phyloP scores from a whole-genome alignment of 2,797 vertebrate genomes.

The Calcarius lapponicus region DNA sequence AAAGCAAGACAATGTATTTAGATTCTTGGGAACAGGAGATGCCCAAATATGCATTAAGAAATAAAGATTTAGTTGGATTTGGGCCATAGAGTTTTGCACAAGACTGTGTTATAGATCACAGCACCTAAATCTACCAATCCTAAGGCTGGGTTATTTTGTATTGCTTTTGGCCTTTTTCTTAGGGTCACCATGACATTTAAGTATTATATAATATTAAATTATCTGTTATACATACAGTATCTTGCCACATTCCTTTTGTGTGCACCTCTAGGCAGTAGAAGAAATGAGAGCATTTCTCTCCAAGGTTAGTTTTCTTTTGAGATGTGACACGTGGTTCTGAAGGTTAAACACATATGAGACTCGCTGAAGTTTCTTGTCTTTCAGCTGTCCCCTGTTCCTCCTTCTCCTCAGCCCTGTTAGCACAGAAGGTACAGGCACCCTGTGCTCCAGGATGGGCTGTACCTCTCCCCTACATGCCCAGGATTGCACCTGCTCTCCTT shows the following conservation, averaged over 20 bases:
- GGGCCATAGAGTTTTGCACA: not conserved
- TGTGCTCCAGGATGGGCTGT: not conserved
- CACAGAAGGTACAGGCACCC: not conserved
- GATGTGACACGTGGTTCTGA: not conserved
- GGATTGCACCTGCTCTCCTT: not conserved
- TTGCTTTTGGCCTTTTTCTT: not conserved
- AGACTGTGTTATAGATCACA: not conserved
- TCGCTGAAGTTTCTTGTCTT: not conserved
- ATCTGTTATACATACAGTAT: not conserved
- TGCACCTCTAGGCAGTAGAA: not conserved
- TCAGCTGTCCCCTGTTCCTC: not conserved
- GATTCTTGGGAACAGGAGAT: not conserved
- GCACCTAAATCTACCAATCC: not conserved
- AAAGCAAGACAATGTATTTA: not conserved
- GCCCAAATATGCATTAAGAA: not conserved
- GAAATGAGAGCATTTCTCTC: not conserved
- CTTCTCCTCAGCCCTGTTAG: not conserved
- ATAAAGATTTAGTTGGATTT: not conserved
- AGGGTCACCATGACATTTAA: not conserved
- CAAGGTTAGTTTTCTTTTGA: not conserved
- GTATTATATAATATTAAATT: not conserved
- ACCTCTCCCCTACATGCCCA: not conserved
- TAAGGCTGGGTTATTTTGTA: not conserved
- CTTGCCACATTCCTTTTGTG: not conserved
- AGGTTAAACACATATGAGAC: fast-evolving